Evolutionary conservation across 2,888 invertebrate genomes (phyloP).

Genomic region (Criorhina ranunculi): DNA sequence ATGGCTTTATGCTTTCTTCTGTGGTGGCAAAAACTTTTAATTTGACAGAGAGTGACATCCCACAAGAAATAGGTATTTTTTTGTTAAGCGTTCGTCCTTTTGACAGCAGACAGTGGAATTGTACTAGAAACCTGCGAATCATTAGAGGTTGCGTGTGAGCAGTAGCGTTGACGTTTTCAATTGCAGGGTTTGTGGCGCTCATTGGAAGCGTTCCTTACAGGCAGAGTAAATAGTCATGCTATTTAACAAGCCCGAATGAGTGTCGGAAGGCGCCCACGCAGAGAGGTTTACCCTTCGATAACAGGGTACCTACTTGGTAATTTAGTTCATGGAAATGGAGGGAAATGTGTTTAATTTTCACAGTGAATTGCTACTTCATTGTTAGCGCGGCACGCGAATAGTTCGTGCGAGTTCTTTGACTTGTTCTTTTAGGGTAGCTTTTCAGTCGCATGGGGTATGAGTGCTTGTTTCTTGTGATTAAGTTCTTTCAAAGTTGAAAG

Average conservation of each 20-base stretch:
- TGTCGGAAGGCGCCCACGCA: slow-evolving; percentile 67
- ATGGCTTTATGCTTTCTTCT: slow-evolving; percentile 25
- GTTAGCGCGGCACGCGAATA: slow-evolving; percentile 37
- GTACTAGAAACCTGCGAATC: slow-evolving; percentile 41
- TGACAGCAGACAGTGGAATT: slow-evolving; percentile 4
- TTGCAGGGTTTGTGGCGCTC: slow-evolving; percentile 55
- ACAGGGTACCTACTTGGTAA: slow-evolving; percentile 48
- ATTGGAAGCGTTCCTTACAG: slow-evolving; percentile 26
- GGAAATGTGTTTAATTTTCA: slow-evolving; percentile 54
- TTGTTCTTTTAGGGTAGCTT: not conserved
- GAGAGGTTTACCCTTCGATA: slow-evolving; percentile 43
- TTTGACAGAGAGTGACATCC: slow-evolving; percentile 66
- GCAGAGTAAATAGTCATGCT: slow-evolving; percentile 48
- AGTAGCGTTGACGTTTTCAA: slow-evolving; percentile 59
- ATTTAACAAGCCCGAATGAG: slow-evolving; percentile 67
- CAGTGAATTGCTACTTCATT: slow-evolving; percentile 45
- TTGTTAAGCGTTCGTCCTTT: slow-evolving; percentile 16
- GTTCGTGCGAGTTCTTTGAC: slow-evolving; percentile 5
- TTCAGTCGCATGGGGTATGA: not conserved
- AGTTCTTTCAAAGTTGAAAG: too few relatives aligned
- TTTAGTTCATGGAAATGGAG: slow-evolving; percentile 54
- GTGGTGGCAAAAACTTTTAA: slow-evolving; percentile 56
- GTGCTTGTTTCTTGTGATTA: not conserved
- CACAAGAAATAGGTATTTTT: slow-evolving; percentile 23
- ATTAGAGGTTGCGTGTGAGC: slow-evolving; percentile 64